Evolutionary conservation across 1,140 invertebrate genomes (phyloP), one percentile per base, ranked within the genome.

Genomic region (Dolichoris vasculosae): DNA sequence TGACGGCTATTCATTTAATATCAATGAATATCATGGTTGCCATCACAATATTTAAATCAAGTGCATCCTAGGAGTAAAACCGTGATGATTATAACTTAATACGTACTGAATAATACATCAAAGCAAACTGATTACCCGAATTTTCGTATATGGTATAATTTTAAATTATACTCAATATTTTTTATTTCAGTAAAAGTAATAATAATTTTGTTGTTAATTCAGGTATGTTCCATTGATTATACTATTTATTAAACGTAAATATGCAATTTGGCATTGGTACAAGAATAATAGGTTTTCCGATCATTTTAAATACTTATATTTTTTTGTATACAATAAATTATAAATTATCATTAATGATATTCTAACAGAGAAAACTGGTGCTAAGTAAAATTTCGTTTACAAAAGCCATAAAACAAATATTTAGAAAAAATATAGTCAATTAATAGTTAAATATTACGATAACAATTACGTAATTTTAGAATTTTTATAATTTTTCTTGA

Each of bases 71-170:
- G 43, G 6, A 6, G 43, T 6, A 43, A 30, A 77, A 48, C 46
- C 2, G 40, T 46, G 80, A 51, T 51, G 8, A 75, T 82, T 75
- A 35, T 32, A 9, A 9, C 17, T 48, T 73, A 55, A 82, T 82
- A 20, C n/a, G 35, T 15, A n/a, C 46, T 75, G 81, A 73, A 82
- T 76, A 83, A 83, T 76, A 59, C 71, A 83, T 75, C 35, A 20
- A 73, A 9, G 20, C 1, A 46, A 15, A 59, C 55, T 20, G 23
- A 26, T 26, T 3, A 13, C 20, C 23, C 55, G 55, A 26, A 13
- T 55, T 82, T 73, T 59, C 32, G 48, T 82, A 23, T 9, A 82
- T 82, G n/a, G n/a, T n/a, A n/a, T 69, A 51, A 55, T 77, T 77
- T 77, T 35, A 35, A n/a, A n/a, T n/a, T n/a, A n/a, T n/a, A n/a